Evolutionary conservation across 1,140 invertebrate species (phyloP), one percentile per base, ranked within the genome.

Genomic region (Mesaphorura yosii): DNA sequence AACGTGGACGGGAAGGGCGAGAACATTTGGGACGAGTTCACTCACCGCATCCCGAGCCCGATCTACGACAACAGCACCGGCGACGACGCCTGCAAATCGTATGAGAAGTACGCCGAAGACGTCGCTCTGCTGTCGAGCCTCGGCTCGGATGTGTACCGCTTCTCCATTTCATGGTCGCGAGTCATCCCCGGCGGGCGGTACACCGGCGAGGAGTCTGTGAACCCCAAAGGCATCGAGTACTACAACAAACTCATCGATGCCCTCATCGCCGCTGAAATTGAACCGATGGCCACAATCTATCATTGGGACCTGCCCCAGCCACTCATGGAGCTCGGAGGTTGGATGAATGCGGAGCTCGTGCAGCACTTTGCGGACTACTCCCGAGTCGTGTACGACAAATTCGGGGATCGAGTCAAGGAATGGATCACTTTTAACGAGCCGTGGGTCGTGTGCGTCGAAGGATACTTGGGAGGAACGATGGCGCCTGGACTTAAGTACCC

Each of bases 351-450:
- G 5, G 51, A 60, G 5, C 66, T 68, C 1, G 56, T 66, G 4
- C 41, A 65, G 17, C 59, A 56, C 46, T 67, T 67, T 42, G 59
- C 50, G 37, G 59, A 65, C 15, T 66, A 59, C 48, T 55, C 66
- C 12, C 41, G 58, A 19, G 15, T 66, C 17, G 34, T 48, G 2
- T 66, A 52, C 39, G 41, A 41, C 10, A 42, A 49, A 3, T 71
- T 68, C 57, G 72, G 72, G 15, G 53, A 62, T 15, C 45, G 71
- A 64, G 72, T 74, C 0, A 70, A 71, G 42, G 53, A 65, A 52
- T 86, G 82, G 79, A 75, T 78, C 1, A 84, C 83, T 0, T 75
- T 86, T 53, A 84, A 84, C 65, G 81, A 85, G 66, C 80, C 81
- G 3, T 76, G 76, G 71, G 76, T 79, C 55, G 73, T 77, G 3